phyloP scores from a whole-genome alignment of 2,113 vertebrate species.

The Bos indicus region DNA sequence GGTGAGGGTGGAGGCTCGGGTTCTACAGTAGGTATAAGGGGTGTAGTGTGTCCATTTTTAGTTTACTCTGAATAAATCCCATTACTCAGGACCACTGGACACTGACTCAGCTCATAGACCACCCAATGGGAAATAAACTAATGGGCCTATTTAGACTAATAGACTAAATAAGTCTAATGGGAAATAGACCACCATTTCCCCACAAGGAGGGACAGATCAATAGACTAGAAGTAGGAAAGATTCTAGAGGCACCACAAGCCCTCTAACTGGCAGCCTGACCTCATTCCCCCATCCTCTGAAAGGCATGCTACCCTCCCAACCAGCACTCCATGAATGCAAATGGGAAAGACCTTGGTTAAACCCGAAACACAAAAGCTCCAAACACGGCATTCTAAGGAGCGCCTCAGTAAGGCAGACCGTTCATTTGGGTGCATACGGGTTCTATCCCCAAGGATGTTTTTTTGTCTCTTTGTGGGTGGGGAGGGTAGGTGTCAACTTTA shows the following conservation, averaged over 20 bases:
- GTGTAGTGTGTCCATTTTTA: neutral
- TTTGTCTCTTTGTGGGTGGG: neutral
- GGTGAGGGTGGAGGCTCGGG: rapidly evolving
- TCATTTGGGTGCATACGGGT: neutral
- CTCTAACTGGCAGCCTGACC: neutral
- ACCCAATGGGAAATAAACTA: neutral
- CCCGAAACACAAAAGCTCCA: neutral
- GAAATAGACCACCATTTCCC: neutral
- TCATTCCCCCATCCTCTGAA: too few relatives aligned
- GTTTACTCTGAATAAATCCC: neutral
- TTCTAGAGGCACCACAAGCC: neutral
- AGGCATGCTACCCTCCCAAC: neutral
- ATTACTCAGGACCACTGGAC: neutral
- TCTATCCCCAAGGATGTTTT: neutral
- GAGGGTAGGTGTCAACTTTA: neutral
- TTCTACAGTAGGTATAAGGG: neutral
- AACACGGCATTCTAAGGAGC: neutral
- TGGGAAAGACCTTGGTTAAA: neutral
- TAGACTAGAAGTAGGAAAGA: neutral
- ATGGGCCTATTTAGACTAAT: neutral
- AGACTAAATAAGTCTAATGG: neutral
- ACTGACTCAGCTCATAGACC: neutral
- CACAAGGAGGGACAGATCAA: neutral
- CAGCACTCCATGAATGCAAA: neutral
- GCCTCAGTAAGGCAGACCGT: neutral